Evolutionary conservation across 2,113 vertebrate species (phyloP).

Genomic region (Corythornis madagascariensis): DNA sequence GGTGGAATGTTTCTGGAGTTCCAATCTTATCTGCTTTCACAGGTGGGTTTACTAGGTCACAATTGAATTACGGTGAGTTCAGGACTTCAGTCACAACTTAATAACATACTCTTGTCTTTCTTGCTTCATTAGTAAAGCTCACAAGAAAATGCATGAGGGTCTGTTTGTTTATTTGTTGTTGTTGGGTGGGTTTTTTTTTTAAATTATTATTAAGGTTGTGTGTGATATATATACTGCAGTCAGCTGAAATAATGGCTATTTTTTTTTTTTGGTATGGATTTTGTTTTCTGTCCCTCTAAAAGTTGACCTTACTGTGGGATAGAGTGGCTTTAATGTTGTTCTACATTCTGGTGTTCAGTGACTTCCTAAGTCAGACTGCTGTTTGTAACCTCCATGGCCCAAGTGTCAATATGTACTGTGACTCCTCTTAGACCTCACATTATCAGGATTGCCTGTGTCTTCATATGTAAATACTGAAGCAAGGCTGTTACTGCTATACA

Average conservation of each 20-base stretch:
- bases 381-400: neutral
- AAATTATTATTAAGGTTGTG: neutral
- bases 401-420: neutral
- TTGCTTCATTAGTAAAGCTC: neutral
- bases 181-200: neutral
- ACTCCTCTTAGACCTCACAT: neutral
- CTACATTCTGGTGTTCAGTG: neutral
- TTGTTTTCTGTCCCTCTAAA: neutral
- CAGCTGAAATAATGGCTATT: neutral
- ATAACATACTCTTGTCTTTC: neutral
- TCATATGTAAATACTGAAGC: neutral
- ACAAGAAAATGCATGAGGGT: neutral
- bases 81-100: neutral
- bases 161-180: neutral
- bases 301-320: neutral
- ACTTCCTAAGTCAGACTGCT: neutral
- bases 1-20: slow-evolving; percentile 56
- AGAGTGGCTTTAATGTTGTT: neutral
- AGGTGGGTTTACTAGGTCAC: neutral
- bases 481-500: neutral
- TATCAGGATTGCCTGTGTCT: neutral
- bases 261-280: neutral
- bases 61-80: neutral
- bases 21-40: slow-evolving; percentile 47
- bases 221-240: neutral